Conservation (phyloP, 2,113 vertebrate genomes). For the Strix aluco region DNA sequence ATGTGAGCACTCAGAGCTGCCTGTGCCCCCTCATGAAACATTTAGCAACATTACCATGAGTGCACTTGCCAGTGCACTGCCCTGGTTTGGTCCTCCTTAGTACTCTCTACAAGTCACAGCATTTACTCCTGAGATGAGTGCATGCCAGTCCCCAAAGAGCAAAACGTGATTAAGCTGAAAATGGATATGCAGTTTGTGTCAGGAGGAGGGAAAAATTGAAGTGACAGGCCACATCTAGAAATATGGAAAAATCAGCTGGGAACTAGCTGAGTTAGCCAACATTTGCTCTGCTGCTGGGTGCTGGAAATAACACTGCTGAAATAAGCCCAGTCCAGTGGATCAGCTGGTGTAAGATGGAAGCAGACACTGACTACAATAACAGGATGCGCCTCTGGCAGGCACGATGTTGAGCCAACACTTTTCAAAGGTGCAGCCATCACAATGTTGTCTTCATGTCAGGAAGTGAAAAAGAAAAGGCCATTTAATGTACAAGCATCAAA, state of each 20-base stretch:
- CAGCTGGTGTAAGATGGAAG: neutral
- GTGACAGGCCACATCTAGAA: neutral
- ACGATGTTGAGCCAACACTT: neutral
- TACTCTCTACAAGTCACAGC: neutral
- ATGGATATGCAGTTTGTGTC: neutral
- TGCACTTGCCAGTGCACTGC: accelerated
- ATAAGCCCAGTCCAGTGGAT: neutral
- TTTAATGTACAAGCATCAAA: neutral
- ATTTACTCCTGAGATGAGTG: neutral
- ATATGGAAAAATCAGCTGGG: neutral
- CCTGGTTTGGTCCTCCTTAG: neutral
- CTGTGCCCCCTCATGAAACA: neutral
- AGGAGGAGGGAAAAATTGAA: neutral
- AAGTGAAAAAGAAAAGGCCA: neutral
- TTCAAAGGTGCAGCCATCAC: neutral
- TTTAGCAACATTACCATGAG: neutral
- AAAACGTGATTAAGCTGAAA: neutral
- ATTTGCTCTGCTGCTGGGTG: neutral
- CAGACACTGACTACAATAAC: neutral
- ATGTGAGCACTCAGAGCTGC: neutral
- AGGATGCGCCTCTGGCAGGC: neutral
- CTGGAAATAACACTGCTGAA: neutral
- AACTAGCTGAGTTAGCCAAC: neutral
- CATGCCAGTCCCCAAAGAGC: neutral
- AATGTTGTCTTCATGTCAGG: slow-evolving; percentile 14